Evolutionary conservation across 2,797 vertebrate genomes (phyloP).

Genomic region (Tapera naevia): DNA sequence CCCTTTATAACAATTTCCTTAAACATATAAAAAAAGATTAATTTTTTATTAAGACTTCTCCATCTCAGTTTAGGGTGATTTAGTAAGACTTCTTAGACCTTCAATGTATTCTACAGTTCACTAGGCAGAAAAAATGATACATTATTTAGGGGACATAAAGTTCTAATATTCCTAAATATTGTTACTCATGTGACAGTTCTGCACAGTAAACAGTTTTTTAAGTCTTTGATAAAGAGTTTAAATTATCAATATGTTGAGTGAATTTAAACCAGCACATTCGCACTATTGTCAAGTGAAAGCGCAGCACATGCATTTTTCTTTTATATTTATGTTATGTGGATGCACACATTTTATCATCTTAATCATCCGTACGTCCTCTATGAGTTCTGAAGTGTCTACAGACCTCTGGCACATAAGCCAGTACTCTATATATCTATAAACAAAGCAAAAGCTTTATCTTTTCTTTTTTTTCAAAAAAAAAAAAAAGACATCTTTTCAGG

Average conservation of each 20-base stretch:
- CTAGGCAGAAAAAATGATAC: not conserved
- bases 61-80: not conserved
- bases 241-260: not conserved
- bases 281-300: not conserved
- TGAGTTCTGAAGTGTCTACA: not conserved
- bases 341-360: not conserved
- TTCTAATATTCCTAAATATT: not conserved
- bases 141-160: not conserved
- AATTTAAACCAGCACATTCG: not conserved
- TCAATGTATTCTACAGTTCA: not conserved
- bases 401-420: not conserved
- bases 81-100: not conserved
- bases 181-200: not conserved
- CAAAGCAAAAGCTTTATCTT: not conserved
- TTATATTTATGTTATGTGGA: not conserved
- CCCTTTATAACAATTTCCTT: not conserved
- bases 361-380: not conserved
- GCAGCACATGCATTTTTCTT: not conserved
- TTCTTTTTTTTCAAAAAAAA: too few species aligned
- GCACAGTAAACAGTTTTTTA: not conserved
- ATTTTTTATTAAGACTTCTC: not conserved
- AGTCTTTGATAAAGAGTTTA: not conserved
- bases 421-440: not conserved
- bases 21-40: not conserved
- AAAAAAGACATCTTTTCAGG: not conserved